Conservation (phyloP, 2,113 vertebrate genomes). For the Acrocephalus arundinaceus region DNA sequence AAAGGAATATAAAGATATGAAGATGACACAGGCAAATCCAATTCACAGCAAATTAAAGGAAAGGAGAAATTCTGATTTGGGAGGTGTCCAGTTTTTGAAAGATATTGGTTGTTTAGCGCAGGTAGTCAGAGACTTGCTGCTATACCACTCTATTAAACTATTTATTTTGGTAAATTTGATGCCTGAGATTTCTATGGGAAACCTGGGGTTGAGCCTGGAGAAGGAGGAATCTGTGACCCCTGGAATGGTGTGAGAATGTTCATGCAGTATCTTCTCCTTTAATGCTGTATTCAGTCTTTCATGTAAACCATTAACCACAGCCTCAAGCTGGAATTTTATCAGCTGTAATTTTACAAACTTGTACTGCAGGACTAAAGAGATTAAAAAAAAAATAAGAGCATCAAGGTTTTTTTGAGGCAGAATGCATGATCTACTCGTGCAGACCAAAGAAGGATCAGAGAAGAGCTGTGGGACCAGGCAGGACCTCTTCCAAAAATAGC, state of each 20-base stretch:
- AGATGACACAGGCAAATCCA: not conserved
- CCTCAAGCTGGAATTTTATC: not conserved
- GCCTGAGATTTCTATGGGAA: not conserved
- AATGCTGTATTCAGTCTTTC: not conserved
- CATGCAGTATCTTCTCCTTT: not conserved
- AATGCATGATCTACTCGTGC: accelerated
- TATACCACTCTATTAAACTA: not conserved
- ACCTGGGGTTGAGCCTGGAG: not conserved
- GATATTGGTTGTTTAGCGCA: not conserved
- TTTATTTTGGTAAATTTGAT: not conserved
- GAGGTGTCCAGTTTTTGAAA: not conserved
- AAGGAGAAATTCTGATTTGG: not conserved
- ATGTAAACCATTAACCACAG: not conserved
- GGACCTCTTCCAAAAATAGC: not conserved
- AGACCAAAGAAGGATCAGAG: not conserved
- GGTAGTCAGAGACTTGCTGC: not conserved
- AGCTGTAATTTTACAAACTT: not conserved
- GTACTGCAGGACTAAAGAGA: not conserved
- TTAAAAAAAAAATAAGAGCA: not conserved
- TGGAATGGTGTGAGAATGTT: not conserved
- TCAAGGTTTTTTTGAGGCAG: not conserved
- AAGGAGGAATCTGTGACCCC: not conserved
- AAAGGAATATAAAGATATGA: not conserved
- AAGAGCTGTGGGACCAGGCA: not conserved
- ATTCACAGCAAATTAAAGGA: not conserved